Evolutionary conservation across 2,888 invertebrate species (phyloP).

Genomic region (Microplitis deprimator): DNA sequence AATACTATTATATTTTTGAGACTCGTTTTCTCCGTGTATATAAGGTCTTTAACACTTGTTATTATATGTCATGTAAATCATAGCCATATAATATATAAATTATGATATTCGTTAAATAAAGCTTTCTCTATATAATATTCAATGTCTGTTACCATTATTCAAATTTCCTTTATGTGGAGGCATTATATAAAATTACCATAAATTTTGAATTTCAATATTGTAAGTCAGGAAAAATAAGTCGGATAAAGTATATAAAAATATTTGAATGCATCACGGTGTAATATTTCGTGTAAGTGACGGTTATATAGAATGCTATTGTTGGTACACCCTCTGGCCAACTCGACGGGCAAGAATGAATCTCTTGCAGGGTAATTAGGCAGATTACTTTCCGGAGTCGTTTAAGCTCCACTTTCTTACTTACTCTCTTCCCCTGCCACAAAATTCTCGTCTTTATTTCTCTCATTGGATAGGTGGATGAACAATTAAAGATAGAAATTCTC

Average conservation of each 20-base stretch:
- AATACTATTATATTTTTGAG: too few species aligned
- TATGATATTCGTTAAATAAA: neutral
- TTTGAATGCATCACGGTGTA: constrained; percentile 15
- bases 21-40: neutral
- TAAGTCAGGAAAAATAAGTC: neutral
- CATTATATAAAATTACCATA: neutral
- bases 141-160: neutral
- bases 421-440: constrained; percentile 13
- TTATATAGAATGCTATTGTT: constrained; percentile 13
- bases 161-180: neutral
- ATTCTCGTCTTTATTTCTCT: constrained; percentile 28
- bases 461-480: constrained; percentile 53
- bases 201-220: neutral
- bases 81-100: neutral
- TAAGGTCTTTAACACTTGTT: neutral
- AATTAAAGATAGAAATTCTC: constrained; percentile 68
- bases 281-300: neutral
- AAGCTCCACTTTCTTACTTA: constrained; percentile 62
- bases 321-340: constrained; percentile 24
- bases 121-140: too few species aligned
- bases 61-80: neutral
- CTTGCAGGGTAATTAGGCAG: constrained; percentile 71
- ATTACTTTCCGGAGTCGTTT: constrained; percentile 70
- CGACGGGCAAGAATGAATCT: constrained; percentile 64
- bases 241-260: neutral